These are phyloP conservation scores for Drosophila incognita DNA, from an alignment of 2,888 invertebrate species.

Conservation along the genomic window DNA sequence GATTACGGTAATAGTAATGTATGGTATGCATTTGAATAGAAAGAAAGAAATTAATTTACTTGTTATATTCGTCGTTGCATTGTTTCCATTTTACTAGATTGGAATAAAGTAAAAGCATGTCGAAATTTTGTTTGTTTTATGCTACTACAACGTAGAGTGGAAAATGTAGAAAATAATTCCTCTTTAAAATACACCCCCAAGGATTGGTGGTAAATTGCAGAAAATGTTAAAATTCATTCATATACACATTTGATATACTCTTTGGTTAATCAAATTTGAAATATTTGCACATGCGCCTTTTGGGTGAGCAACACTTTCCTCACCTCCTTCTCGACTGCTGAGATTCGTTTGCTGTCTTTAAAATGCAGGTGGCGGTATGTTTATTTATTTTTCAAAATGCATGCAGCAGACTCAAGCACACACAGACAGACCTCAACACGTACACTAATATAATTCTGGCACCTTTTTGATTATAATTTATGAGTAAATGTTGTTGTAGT, in stretches of 20 bases:
- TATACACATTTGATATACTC: background rate
- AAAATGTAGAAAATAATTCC: background rate
- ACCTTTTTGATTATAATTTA: conserved; percentile 80
- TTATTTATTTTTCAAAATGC: conserved; percentile 62
- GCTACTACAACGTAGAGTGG: too few relatives aligned
- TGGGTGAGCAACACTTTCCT: conserved; percentile 1
- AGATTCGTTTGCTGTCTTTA: conserved; percentile 53
- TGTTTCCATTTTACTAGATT: background rate
- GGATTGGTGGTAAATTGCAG: background rate
- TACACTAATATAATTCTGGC: conserved; percentile 60
- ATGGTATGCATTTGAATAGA: background rate
- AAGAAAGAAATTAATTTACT: background rate
- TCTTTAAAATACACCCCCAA: background rate
- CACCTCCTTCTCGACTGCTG: background rate
- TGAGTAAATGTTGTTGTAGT: conserved; percentile 75
- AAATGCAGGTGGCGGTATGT: conserved; percentile 58
- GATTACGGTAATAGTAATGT: conserved; percentile 2
- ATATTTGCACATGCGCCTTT: background rate
- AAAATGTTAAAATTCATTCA: background rate
- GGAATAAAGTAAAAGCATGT: background rate
- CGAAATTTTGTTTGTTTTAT: background rate
- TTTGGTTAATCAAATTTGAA: background rate
- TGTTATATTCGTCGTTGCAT: background rate
- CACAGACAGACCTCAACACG: conserved; percentile 14
- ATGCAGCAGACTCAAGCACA: conserved; percentile 19